These are phyloP conservation scores for Drosophila bocqueti DNA, from an alignment of 1,140 invertebrate genomes.

Conservation along the genomic window DNA sequence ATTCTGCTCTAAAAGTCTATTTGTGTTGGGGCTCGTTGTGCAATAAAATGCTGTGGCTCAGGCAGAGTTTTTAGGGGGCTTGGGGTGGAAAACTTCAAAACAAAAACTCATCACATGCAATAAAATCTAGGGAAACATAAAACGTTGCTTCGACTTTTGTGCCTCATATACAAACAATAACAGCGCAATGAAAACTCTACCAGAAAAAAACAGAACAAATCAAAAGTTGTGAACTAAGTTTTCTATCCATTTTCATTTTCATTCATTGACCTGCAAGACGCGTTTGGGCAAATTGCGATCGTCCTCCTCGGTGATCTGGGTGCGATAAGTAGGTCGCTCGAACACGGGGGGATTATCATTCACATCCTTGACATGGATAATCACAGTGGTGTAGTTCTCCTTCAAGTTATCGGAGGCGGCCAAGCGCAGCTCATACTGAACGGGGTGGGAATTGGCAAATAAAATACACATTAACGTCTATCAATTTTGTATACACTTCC, in stretches of 20 bases:
- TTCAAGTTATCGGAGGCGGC: conserved; percentile 98
- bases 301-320: conserved; percentile 98
- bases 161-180: conserved; percentile 34
- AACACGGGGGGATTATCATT: conserved; percentile 95
- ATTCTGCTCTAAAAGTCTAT: conserved; percentile 21
- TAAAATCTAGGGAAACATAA: conserved; percentile 47
- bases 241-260: conserved; percentile 7
- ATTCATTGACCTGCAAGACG: conserved; percentile 92
- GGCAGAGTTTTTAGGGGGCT: conserved; percentile 27
- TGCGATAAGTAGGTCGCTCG: conserved; percentile 96
- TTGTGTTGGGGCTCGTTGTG: conserved; percentile 23
- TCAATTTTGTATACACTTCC: not conserved
- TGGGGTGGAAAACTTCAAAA: conserved; percentile 32
- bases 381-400: conserved; percentile 97
- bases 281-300: conserved; percentile 97
- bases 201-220: conserved; percentile 17
- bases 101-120: conserved; percentile 62
- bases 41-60: conserved; percentile 44
- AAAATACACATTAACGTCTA: not conserved
- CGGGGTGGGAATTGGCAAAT: conserved; percentile 2
- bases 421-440: conserved; percentile 95
- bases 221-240: conserved; percentile 30
- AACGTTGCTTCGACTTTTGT: conserved; percentile 27
- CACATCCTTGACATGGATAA: conserved; percentile 97
- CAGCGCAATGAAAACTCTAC: conserved; percentile 41